These are phyloP conservation scores for Gymnoscopelus microlampas DNA, from an alignment of 2,797 vertebrate species.

Conservation along the genomic window DNA sequence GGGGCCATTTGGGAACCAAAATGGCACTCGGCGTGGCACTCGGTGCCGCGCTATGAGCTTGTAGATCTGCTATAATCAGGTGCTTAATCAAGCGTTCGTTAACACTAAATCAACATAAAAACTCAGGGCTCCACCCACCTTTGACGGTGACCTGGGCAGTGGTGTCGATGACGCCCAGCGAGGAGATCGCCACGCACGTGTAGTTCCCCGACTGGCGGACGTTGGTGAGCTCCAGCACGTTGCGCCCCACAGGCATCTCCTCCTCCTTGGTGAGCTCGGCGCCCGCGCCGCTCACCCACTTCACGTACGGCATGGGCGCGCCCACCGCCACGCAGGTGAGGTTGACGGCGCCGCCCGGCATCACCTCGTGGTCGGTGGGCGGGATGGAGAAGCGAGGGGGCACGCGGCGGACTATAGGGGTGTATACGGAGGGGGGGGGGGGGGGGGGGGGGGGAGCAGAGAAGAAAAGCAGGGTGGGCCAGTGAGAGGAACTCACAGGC, in stretches of 20 bases:
- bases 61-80: no score
- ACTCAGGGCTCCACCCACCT: slow-evolving; percentile 79
- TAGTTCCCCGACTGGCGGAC: slow-evolving; percentile 93
- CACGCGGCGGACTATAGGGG: slow-evolving; percentile 90
- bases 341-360: slow-evolving; percentile 96
- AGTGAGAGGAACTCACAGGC: background rate
- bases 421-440: slow-evolving; percentile 12
- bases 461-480: background rate
- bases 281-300: slow-evolving; percentile 90
- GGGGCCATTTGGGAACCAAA: no score
- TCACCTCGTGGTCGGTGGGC: slow-evolving; percentile 95
- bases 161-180: slow-evolving; percentile 94
- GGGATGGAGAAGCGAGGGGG: slow-evolving; percentile 99
- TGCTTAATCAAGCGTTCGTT: no score
- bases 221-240: slow-evolving; percentile 92
- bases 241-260: slow-evolving; percentile 94
- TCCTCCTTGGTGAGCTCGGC: slow-evolving; percentile 92
- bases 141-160: slow-evolving; percentile 94
- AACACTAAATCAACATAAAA: no score
- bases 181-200: slow-evolving; percentile 96
- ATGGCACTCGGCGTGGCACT: no score
- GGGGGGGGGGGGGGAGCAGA: background rate
- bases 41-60: no score
- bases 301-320: slow-evolving; percentile 96
- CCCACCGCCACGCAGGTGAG: slow-evolving; percentile 97